Evolutionary conservation across 2,113 vertebrate species (phyloP), one percentile per base, ranked within the genome.

Genomic region (Fregata magnificens): DNA sequence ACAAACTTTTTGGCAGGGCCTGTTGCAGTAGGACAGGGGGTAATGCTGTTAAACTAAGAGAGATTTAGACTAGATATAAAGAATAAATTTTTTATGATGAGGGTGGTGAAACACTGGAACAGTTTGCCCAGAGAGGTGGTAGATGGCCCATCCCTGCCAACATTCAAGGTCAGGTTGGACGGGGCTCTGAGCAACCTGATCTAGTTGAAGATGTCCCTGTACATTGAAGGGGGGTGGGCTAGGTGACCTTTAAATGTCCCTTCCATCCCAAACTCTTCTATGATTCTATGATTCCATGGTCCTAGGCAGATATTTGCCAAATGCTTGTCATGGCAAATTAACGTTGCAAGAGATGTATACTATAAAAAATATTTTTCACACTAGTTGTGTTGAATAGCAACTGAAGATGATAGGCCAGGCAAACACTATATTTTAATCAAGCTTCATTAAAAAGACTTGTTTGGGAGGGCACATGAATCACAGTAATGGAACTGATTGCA

Each of bases 11-110:
- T n/a, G 20, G 11, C 6, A 62, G 6, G 4, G 1, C 7, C 18
- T 70, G 13, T 36, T 7, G 29, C 1, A 1, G 9, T 5, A 50
- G 15, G 16, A 36, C 4, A 38, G 72, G 16, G 13, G 1, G 2
- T 19, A 73, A 50, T 6, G 3, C 4, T 26, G 71, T 61, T 44
- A 55, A 85, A 62, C 10, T 73, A 12, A 26, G 71, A 16, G 7
- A 40, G 25, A 53, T 47, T 70, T 4, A 59, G 5, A 22, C 12
- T 28, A 42, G 3, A 40, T 14, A 15, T 24, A 66, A 53, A 11
- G 34, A 59, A 65, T 9, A 38, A 9, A 14, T 29, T 29, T 52
- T 70, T 26, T 42, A 28, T 6, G 20, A 1, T n/a, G 13, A 26
- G 31, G 5, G 12, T 71, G 20, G 4, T 45, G 18, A 82, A 42